Base-by-base conservation (phyloP, 2,113 vertebrate genomes). In the Chitala chitala region DNA sequence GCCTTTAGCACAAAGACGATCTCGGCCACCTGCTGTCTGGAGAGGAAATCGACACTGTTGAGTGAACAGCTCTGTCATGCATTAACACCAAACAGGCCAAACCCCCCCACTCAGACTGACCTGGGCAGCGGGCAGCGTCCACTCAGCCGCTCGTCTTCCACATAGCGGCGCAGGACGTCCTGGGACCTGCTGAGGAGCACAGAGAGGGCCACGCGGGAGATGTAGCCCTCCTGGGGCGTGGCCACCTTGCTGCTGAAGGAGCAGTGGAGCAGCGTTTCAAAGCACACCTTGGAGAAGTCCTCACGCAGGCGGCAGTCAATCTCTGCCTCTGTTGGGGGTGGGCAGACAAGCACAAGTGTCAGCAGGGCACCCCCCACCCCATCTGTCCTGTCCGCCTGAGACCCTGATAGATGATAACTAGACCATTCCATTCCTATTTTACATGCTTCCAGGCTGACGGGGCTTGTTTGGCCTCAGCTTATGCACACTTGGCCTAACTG, bases 1-100 rank as follows among this genome's bases (percentile, higher is more conserved):
- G 97, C 97, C 93, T 99, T 99, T 89, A 99, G 89, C 82, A 99
- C 95, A 87, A 99, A 98, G 87, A 99, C 96, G 74, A 99, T 98
- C 92, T 98, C 97, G 42, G 97, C 98, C 85, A 99, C 96, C 89
- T 98, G 96, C 86, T 98, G 97, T 91, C 96, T 99, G 73, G 44
- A 90, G 85, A 79, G 53, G 46, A 76, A 73, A 71, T 79, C 29
- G 63, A 0, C 4, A 15, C 33, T 63, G 29, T 36, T 63, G 59
- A 20, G 20, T 38, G 38, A 50, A 26, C 50, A 54, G 8, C 17
- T 38, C 10, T 58, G 13, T 26, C 26, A 15, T 61, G 38, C 33
- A n/a, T 36, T 38, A 36, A 61, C 15, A 61, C 38, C n/a, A 38
- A 61, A 13, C 44, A 46, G 22, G 26, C 0, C 2, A 13, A 10